Evolutionary conservation across 2,113 vertebrate species (phyloP).

Genomic region (Orthonyx spaldingii): DNA sequence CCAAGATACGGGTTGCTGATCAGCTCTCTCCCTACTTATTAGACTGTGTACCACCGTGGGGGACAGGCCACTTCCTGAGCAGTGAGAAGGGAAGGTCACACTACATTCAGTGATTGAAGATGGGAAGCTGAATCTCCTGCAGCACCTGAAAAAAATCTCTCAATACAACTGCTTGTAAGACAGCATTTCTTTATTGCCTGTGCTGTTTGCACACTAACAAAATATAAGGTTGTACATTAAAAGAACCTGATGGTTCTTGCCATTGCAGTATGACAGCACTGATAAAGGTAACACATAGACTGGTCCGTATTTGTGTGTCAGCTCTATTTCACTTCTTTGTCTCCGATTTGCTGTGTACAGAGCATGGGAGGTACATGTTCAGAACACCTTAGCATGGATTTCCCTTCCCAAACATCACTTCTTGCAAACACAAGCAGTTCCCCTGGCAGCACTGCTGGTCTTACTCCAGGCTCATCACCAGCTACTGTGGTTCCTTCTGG

Average conservation of each 20-base stretch:
- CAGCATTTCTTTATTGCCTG: slow-evolving; percentile 16
- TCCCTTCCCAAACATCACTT: not conserved
- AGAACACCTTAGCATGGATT: not conserved
- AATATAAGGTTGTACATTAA: not conserved
- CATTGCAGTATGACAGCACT: not conserved
- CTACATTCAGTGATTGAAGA: not conserved
- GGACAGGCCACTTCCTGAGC: not conserved
- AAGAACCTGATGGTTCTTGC: not conserved
- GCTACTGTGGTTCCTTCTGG: not conserved
- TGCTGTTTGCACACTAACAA: not conserved
- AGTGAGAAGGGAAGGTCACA: not conserved
- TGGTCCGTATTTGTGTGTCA: not conserved
- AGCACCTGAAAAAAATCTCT: not conserved
- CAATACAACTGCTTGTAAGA: not conserved
- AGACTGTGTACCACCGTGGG: not conserved
- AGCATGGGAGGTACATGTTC: rapidly evolving
- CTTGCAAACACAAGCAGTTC: not conserved
- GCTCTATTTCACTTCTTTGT: not conserved
- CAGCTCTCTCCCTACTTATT: not conserved
- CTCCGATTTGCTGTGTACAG: not conserved
- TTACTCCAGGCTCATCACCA: not conserved
- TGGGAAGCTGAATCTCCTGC: not conserved
- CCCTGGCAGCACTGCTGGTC: not conserved
- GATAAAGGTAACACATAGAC: not conserved
- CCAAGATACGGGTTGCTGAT: not conserved